phyloP scores from a whole-genome alignment of 2,888 invertebrate species.

The Epinotia nisella region DNA sequence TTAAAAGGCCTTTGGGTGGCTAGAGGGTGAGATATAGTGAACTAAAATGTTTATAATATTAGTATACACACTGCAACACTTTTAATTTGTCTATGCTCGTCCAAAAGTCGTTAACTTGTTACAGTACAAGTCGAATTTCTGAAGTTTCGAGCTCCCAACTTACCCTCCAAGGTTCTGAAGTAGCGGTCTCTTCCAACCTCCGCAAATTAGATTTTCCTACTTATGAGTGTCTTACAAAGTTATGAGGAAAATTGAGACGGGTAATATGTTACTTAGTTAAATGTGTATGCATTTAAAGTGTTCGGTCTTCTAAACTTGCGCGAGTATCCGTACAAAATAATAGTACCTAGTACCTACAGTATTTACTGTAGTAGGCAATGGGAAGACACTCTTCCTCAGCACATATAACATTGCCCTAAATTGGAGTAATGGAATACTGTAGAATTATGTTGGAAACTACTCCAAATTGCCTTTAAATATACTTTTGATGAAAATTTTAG shows the following conservation, averaged over 20 bases:
- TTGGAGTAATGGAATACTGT: no score
- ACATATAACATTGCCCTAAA: no score
- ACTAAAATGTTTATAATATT: no score
- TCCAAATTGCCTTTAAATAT: no score
- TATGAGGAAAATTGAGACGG: conserved; percentile 11
- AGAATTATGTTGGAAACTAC: no score
- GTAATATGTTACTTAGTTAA: conserved; percentile 23
- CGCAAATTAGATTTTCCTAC: conserved; percentile 37
- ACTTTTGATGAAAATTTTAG: no score
- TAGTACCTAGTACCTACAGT: no score
- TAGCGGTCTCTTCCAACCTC: conserved; percentile 21
- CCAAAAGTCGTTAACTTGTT: conserved; percentile 14
- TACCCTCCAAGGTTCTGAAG: conserved; percentile 5
- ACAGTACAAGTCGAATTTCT: conserved; percentile 14
- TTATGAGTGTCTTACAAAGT: conserved; percentile 16
- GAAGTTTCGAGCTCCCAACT: conserved; percentile 26
- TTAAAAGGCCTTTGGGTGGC: no score
- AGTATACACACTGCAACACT: neutral
- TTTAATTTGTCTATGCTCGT: neutral
- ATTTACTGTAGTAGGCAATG: no score
- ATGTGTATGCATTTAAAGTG: conserved; percentile 22
- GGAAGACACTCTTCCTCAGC: no score
- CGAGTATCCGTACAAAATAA: neutral
- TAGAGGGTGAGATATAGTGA: no score
- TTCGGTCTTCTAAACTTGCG: neutral